Evolutionary conservation across 2,888 invertebrate species (phyloP).

Genomic region (Luperina testacea): DNA sequence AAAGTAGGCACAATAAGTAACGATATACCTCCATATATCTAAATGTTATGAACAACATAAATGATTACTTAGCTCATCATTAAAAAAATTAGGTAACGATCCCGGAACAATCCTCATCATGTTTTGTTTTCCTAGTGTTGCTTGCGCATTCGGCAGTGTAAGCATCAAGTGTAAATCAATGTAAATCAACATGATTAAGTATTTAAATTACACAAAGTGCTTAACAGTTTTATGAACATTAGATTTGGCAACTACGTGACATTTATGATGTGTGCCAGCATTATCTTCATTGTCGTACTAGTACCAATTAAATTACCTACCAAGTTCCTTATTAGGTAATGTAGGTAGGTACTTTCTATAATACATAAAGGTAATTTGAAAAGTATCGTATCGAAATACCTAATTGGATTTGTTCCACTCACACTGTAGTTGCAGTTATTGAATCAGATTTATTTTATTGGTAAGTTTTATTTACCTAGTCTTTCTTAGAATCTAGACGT

Average conservation of each 20-base stretch:
- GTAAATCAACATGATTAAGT: too few relatives aligned
- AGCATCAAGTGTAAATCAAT: too few relatives aligned
- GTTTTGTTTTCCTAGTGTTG: not conserved
- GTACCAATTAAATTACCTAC: not conserved
- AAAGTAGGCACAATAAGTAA: not conserved
- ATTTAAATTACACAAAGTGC: conserved; percentile 17
- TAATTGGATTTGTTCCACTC: not conserved
- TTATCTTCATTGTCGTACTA: conserved; percentile 14
- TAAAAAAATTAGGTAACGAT: not conserved
- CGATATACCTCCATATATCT: not conserved
- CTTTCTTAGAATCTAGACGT: not conserved
- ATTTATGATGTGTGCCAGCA: conserved; percentile 12
- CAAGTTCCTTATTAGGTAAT: not conserved
- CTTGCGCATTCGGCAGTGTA: not conserved
- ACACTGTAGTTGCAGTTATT: not conserved
- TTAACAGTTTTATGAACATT: conserved; percentile 18
- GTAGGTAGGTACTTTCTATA: not conserved
- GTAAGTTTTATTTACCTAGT: not conserved
- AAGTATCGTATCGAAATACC: not conserved
- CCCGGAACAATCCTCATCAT: not conserved
- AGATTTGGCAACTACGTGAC: conserved; percentile 18
- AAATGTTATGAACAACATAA: not conserved
- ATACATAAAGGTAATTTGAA: not conserved
- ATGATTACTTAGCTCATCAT: not conserved
- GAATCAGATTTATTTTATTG: not conserved